phyloP scores from a whole-genome alignment of 1,140 invertebrate species.

The Oedothorax gibbosus region DNA sequence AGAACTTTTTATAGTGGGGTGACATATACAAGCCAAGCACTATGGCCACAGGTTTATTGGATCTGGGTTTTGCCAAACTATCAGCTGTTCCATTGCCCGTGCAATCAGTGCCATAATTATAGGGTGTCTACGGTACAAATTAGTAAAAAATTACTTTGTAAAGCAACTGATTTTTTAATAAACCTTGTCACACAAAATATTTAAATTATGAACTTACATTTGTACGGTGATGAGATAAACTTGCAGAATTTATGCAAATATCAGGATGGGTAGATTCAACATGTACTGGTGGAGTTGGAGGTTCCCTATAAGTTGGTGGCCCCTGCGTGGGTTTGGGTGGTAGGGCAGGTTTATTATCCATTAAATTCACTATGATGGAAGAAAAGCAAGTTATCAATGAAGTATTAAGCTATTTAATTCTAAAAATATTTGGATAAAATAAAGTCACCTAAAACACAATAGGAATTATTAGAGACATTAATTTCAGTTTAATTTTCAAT shows the following conservation, averaged over 20 bases:
- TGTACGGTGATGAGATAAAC: constrained; percentile 42
- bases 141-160: not conserved
- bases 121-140: not conserved
- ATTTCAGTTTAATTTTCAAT: not conserved
- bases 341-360: constrained; percentile 40
- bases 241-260: constrained; percentile 46
- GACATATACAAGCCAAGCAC: too few species aligned
- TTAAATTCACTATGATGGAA: not conserved
- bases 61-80: not conserved
- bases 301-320: constrained; percentile 48
- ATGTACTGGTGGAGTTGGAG: constrained; percentile 39
- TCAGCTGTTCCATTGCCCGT: too few species aligned
- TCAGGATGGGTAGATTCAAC: constrained; percentile 45
- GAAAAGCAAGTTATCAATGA: not conserved
- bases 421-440: not conserved
- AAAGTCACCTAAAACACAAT: not conserved
- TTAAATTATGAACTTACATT: not conserved
- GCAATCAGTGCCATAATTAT: too few species aligned
- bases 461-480: not conserved
- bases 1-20: not conserved
- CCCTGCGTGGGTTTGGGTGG: constrained; percentile 51
- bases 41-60: too few species aligned
- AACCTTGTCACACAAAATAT: not conserved
- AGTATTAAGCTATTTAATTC: not conserved
- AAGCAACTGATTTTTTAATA: not conserved